Base-by-base conservation (phyloP, 2,113 vertebrate genomes). In the Microtus pennsylvanicus region DNA sequence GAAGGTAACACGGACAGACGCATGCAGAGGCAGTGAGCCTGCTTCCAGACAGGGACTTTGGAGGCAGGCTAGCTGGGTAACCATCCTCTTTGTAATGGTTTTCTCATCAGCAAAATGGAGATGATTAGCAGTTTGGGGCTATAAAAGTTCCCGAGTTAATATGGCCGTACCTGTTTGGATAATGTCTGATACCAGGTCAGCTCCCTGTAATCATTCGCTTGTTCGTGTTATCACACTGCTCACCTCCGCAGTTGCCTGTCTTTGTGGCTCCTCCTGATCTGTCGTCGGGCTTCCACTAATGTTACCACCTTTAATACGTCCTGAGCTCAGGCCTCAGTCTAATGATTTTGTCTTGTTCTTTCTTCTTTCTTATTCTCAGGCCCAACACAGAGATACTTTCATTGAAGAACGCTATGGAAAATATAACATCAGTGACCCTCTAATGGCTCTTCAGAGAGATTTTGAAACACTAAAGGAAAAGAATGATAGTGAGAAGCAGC, bases 361-460 rank as follows among this genome's bases (percentile, higher is more conserved):
- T 70, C 12, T 58, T 55, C 6, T 7, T 91, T 45, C 75, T 96
- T 87, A 97, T 21, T 97, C 95, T 82, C 96, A 99, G 99, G 99
- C 99, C 61, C 99, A 99, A 96, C 98, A 98, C 72, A 99, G 99
- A 98, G 99, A 99, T 93, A 98, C 99, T 0, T 99, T 99, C 96
- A 98, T 99, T 87, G 99, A 99, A 97, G 99, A 99, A 86, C 99
- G 99, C 92, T 99, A 99, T 98, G 99, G 99, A 81, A 99, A 99
- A 95, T 99, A 99, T 93, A 99, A 99, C 98, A 99, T 99, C 98
- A 99, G 99, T 63, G 99, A 99, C 80, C 99, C 99, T 2, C 94
- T 99, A 90, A 99, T 99, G 98, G 99, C 99, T 58, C 96, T 99
- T 87, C 99, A 99, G 98, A 99, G 99, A 94, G 99, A 99, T 98